A percentile compares a stretch with the other conserved stretches of the same genome.
Evolutionary conservation across 2,888 invertebrate species (phyloP).

Genomic region (Linnaemya tessellans): DNA sequence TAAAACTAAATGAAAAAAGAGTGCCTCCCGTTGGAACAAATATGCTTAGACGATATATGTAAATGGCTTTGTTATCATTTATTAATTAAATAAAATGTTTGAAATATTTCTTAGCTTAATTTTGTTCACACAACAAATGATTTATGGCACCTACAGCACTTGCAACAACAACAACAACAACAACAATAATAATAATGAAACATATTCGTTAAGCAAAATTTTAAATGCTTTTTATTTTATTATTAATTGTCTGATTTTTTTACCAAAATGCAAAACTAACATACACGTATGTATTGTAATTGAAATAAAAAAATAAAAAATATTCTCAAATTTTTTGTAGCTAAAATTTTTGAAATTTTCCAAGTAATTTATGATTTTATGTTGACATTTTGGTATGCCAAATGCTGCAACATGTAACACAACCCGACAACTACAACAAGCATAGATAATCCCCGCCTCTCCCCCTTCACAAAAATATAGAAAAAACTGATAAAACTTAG

Average conservation of each 20-base stretch:
- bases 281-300: constrained; percentile 5
- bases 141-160: constrained; percentile 47
- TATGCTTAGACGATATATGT: background rate
- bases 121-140: constrained; percentile 42
- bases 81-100: constrained; percentile 46
- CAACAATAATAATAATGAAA: constrained; percentile 25
- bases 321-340: constrained; percentile 16
- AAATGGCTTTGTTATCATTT: constrained; percentile 36
- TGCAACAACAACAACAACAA: constrained; percentile 16
- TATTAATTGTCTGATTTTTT: constrained; percentile 4
- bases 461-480: background rate
- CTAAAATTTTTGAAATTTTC: constrained; percentile 39
- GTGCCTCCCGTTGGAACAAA: background rate
- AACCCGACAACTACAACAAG: constrained; percentile 53
- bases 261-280: background rate
- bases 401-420: constrained; percentile 52
- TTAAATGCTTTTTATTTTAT: background rate
- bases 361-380: constrained; percentile 68
- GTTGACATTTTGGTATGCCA: constrained; percentile 72
- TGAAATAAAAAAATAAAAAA: constrained; percentile 10
- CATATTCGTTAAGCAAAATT: background rate
- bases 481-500: background rate
- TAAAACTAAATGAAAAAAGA: background rate
- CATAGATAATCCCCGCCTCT: background rate
- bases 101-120: constrained; percentile 39